These are phyloP conservation scores for Empis stercorea DNA, from an alignment of 2,888 invertebrate genomes.

Conservation along the genomic window DNA sequence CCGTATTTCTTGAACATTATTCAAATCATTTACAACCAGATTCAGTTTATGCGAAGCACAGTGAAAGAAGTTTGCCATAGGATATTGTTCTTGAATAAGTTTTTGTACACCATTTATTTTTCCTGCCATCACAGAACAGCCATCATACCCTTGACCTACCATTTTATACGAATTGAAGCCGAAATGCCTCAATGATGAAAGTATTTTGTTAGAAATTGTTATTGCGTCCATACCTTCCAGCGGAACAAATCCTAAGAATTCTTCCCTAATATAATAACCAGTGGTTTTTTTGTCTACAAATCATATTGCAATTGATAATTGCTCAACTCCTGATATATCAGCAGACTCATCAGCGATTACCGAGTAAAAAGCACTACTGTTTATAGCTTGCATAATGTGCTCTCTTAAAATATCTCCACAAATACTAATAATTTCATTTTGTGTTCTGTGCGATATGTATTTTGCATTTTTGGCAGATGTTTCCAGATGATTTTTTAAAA, in stretches of 20 bases:
- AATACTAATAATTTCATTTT: conserved; percentile 23
- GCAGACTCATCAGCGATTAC: conserved; percentile 19
- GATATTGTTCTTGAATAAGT: conserved; percentile 17
- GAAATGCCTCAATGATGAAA: conserved; percentile 14
- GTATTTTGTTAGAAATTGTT: conserved; percentile 16
- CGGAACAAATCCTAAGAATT: conserved; percentile 19
- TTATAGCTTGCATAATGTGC: conserved; percentile 17
- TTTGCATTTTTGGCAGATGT: conserved; percentile 18
- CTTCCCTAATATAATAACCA: conserved; percentile 13
- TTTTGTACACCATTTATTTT: conserved; percentile 19
- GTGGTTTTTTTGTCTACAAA: conserved; percentile 16
- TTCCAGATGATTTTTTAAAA: conserved; percentile 20
- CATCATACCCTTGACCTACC: conserved; percentile 20
- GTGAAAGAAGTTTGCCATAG: conserved; percentile 18
- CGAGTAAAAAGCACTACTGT: conserved; percentile 15
- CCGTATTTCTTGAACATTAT: conserved; percentile 15
- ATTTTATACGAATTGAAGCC: conserved; percentile 14
- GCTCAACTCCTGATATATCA: conserved; percentile 19
- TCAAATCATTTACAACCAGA: conserved; percentile 18
- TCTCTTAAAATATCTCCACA: conserved; percentile 19
- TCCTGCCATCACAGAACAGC: conserved; percentile 21
- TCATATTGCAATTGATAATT: conserved; percentile 18
- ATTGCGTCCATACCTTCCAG: conserved; percentile 15
- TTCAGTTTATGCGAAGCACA: conserved; percentile 20
- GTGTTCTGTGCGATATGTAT: conserved; percentile 20